These are phyloP conservation scores for Neuroterus valhalla DNA, from an alignment of 1,140 invertebrate genomes.

Conservation along the genomic window DNA sequence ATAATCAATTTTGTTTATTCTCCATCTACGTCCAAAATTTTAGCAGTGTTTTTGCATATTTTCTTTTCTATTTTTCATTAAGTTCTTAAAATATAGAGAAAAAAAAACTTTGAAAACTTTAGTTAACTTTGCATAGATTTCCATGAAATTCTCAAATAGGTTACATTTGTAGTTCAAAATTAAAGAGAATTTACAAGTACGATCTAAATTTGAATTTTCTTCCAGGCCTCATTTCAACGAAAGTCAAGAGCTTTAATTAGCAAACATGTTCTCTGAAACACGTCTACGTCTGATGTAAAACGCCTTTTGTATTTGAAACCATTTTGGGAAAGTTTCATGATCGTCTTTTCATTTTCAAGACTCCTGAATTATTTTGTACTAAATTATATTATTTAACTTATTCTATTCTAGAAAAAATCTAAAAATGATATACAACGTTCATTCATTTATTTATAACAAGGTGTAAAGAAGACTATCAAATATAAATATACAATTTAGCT, in stretches of 20 bases:
- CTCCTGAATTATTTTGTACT: not conserved
- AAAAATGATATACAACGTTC: constrained; percentile 46
- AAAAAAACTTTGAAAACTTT: too few relatives aligned
- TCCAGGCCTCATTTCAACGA: constrained; percentile 3
- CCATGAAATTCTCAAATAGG: too few relatives aligned
- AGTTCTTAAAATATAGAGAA: too few relatives aligned
- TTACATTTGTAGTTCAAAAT: too few relatives aligned
- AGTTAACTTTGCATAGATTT: too few relatives aligned
- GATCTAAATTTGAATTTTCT: constrained; percentile 7
- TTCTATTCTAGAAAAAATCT: constrained; percentile 47
- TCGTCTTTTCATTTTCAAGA: not conserved
- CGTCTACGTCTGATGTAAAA: too few relatives aligned
- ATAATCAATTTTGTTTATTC: too few relatives aligned
- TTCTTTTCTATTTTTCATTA: too few relatives aligned
- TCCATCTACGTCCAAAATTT: too few relatives aligned
- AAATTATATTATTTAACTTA: constrained; percentile 39
- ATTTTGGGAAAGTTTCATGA: not conserved
- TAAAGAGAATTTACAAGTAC: not conserved
- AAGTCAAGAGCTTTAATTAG: not conserved
- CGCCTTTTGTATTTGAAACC: not conserved
- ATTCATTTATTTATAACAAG: constrained; percentile 47
- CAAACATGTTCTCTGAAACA: too few relatives aligned
- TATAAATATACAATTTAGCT: constrained; percentile 53
- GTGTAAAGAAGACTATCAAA: constrained; percentile 51
- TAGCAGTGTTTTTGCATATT: too few relatives aligned